phyloP scores from a whole-genome alignment of 1,140 invertebrate species.

The Drosophila kikkawai region DNA sequence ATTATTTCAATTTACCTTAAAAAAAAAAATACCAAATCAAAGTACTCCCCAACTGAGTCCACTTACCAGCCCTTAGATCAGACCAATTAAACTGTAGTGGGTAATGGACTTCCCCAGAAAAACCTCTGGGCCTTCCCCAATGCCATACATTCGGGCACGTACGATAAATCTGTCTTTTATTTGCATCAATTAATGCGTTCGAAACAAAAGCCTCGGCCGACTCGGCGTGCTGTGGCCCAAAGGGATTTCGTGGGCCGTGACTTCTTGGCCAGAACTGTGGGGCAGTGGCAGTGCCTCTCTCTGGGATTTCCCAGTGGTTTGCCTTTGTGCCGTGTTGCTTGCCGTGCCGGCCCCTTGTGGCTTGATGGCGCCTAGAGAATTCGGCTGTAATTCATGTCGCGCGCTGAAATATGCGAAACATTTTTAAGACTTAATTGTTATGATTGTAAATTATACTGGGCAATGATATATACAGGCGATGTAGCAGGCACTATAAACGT shows the following conservation, averaged over 20 bases:
- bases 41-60: not conserved
- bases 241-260: constrained; percentile 38
- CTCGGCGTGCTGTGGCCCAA: constrained; percentile 19
- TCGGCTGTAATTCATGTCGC: constrained; percentile 49
- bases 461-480: constrained; percentile 35
- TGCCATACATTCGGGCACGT: constrained; percentile 24
- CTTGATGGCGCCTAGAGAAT: constrained; percentile 34
- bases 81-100: constrained; percentile 16
- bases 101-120: constrained; percentile 13
- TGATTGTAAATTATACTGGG: constrained; percentile 55
- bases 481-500: constrained; percentile 11
- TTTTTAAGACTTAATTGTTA: constrained; percentile 66
- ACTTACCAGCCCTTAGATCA: not conserved
- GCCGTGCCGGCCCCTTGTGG: constrained; percentile 22
- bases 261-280: constrained; percentile 19
- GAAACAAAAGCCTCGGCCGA: constrained; percentile 15
- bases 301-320: constrained; percentile 29
- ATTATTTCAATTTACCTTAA: not conserved
- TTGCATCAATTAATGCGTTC: constrained; percentile 54
- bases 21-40: not conserved
- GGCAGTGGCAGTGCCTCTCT: constrained; percentile 20
- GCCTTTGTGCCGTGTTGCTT: constrained; percentile 28
- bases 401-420: constrained; percentile 41
- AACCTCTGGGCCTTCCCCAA: not conserved
- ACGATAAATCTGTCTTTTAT: constrained; percentile 63